Base-by-base conservation (phyloP, 2,113 vertebrate genomes). In the Grus americana region DNA sequence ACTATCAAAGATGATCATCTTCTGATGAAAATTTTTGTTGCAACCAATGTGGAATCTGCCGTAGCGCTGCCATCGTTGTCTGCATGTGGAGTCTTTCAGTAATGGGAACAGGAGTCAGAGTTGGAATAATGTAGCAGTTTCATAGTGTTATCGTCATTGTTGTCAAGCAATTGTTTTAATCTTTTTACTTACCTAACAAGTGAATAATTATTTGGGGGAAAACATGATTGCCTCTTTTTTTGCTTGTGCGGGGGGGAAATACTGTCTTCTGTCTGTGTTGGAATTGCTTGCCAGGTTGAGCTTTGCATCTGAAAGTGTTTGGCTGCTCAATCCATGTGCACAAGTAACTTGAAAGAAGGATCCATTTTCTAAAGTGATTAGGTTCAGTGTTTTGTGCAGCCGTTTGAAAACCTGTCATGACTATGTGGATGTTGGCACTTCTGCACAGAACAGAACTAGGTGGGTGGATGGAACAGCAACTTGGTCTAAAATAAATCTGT, bases 381-480 rank as follows among this genome's bases (percentile, higher is more conserved):
- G 16, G 30, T 62, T 67, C 38, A 29, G 19, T 1, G 2, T 55
- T 88, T 44, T 40, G 15, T 79, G 47, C 52, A 36, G n/a, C 49
- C 20, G 5, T 0, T 82, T 49, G 30, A 36, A 79, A 93, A 73
- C 32, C 36, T 71, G 24, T 32, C 0, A 0, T 50, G n/a, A n/a
- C 27, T 79, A 27, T 14, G 11, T 90, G 47, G 23, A 18, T 79
- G 75, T 68, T 6, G 49, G 57, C 20, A 7, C 63, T 92, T 92
- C 44, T 87, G 15, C 50, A 40, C 24, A 38, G 55, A 73, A 29
- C 24, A 52, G 76, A 71, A 36, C 18, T 66, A 8, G 11, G 15
- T 91, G 62, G 14, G 40, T 82, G 36, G 54, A 16, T 67, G 36
- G 44, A 85, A 47, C 16, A 27, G 21, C 15, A 29, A 7, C 4